Conservation (phyloP, 2,888 invertebrate genomes). For the Leuctra nigra region DNA sequence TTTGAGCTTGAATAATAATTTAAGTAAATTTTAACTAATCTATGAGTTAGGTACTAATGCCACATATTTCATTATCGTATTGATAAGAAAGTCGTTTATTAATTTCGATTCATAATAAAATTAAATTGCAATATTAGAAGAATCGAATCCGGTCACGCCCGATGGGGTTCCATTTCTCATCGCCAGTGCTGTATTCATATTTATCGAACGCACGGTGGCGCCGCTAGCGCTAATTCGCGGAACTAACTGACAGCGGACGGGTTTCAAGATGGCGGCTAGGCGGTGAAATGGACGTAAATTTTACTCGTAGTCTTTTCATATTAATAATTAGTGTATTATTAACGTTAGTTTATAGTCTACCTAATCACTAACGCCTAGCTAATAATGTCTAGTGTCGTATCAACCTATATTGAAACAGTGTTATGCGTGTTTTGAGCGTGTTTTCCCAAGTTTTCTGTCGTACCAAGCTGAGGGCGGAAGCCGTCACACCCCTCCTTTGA, state of each 20-base stretch:
- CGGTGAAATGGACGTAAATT: neutral
- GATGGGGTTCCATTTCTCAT: too few relatives aligned
- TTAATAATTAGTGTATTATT: neutral
- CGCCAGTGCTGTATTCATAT: too few relatives aligned
- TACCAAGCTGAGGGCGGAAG: neutral
- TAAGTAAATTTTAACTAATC: too few relatives aligned
- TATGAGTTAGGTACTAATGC: too few relatives aligned
- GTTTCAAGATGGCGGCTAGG: slow-evolving; percentile 28
- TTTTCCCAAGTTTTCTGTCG: neutral
- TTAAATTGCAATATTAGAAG: too few relatives aligned
- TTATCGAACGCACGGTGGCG: neutral
- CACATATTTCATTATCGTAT: too few relatives aligned
- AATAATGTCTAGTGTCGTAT: neutral
- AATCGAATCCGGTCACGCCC: too few relatives aligned
- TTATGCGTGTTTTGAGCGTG: neutral
- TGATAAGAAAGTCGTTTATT: too few relatives aligned
- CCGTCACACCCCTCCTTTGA: neutral
- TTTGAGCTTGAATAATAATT: too few relatives aligned
- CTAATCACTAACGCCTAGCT: neutral
- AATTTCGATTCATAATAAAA: too few relatives aligned
- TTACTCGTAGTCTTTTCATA: neutral
- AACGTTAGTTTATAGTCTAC: neutral
- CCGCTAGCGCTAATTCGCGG: neutral
- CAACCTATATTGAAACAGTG: neutral
- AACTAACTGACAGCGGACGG: slow-evolving; percentile 18